phyloP scores from a whole-genome alignment of 1,140 invertebrate species.

The Zophobas atratus region DNA sequence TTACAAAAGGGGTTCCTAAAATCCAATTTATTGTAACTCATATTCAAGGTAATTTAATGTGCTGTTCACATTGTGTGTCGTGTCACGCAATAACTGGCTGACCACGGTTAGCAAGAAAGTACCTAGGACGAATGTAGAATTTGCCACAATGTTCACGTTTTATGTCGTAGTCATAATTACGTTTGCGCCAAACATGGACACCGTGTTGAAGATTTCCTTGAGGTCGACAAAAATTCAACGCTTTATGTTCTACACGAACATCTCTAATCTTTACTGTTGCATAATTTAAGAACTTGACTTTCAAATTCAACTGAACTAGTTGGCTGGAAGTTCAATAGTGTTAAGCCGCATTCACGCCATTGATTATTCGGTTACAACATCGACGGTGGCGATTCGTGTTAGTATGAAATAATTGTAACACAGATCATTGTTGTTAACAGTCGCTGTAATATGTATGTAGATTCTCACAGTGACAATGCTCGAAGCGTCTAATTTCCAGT shows the following conservation, averaged over 20 bases:
- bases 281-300: constrained; percentile 30
- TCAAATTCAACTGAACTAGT: constrained; percentile 36
- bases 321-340: constrained; percentile 16
- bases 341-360: not conserved
- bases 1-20: not conserved
- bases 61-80: constrained; percentile 30
- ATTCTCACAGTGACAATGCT: too few species aligned
- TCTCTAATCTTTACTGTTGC: constrained; percentile 16
- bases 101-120: constrained; percentile 32
- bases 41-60: constrained; percentile 27
- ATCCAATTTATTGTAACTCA: constrained; percentile 23
- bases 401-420: too few species aligned
- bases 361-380: not conserved
- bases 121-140: constrained; percentile 32
- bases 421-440: too few species aligned
- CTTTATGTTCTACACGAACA: constrained; percentile 12
- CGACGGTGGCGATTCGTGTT: too few species aligned
- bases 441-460: too few species aligned
- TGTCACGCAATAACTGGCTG: constrained; percentile 42
- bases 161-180: constrained; percentile 14
- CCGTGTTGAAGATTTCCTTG: constrained; percentile 9
- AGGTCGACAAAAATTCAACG: constrained; percentile 12
- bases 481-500: too few species aligned
- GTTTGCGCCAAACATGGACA: constrained; percentile 20
- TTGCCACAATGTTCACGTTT: constrained; percentile 46